phyloP scores from a whole-genome alignment of 2,113 vertebrate species.

The Mustelus asterias region DNA sequence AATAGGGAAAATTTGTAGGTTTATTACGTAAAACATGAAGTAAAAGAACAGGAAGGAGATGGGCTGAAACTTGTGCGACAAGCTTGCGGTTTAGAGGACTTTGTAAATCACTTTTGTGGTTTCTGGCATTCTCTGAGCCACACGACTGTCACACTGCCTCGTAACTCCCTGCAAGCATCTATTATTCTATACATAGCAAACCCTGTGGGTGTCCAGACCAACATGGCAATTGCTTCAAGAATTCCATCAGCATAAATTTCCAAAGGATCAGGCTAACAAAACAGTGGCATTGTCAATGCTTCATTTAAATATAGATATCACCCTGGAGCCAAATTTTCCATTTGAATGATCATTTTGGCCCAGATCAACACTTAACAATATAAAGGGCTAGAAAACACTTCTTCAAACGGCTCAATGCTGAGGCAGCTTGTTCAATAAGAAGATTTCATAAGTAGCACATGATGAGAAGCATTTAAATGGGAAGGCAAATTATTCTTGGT shows the following conservation, averaged over 20 bases:
- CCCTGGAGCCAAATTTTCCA: background rate
- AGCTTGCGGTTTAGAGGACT: background rate
- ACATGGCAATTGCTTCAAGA: background rate
- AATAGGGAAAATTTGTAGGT: background rate
- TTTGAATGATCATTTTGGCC: background rate
- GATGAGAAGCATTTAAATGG: background rate
- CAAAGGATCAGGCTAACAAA: background rate
- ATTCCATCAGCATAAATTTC: background rate
- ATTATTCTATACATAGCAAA: background rate
- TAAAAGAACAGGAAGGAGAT: background rate
- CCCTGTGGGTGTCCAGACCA: slow-evolving; percentile 2
- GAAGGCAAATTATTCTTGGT: background rate
- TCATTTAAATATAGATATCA: slow-evolving; percentile 8
- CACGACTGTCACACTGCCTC: background rate
- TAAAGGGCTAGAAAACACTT: background rate
- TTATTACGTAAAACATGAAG: background rate
- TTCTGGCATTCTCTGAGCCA: background rate
- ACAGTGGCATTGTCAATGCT: background rate
- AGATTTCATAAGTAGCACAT: background rate
- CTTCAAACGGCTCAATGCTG: background rate
- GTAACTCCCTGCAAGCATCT: background rate
- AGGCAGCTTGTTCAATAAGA: background rate
- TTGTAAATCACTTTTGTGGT: background rate
- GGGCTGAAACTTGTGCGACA: background rate
- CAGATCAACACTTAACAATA: background rate